Evolutionary conservation across 1,140 invertebrate genomes (phyloP), one percentile per base, ranked within the genome.

Genomic region (Zaprionus ghesquierei): DNA sequence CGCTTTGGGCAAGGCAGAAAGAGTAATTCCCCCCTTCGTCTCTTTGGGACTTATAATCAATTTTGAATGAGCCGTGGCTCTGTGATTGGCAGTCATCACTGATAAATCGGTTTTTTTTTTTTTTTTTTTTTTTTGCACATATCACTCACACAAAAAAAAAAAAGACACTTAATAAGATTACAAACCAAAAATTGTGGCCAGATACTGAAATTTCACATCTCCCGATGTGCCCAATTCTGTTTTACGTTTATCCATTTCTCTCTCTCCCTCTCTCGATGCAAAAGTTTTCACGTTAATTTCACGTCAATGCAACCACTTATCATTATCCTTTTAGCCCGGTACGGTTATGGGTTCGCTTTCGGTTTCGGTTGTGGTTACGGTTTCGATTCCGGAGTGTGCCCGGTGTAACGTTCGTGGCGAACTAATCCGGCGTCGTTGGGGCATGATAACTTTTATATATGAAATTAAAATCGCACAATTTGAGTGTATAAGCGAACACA

Each of bases 401-500:
- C 56, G 54, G 25, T 25, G 27, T 69, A 58, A 38, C 44, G 58
- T 35, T 72, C 58, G 59, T 46, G 56, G 44, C 65, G 49, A 75
- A 86, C 81, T 86, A 78, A 86, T 51, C 65, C 63, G 41, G 41
- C 51, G 50, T 54, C 66, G 59, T 75, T 56, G 61, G 51, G 15
- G 56, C 46, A 54, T 79, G 81, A 81, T 78, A 87, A 85, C 68
- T 72, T 78, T 78, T 85, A 85, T 85, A 85, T 66, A 60, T 44
- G 54, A 15, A 65, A 72, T 66, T 74, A 65, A 62, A 79, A 77
- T 74, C 68, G 56, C 64, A 77, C 56, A 65, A 54, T 12, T 20
- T 18, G 15, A 29, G 31, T 22, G 23, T 10, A 38, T 10, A 15
- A 13, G n/a, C 44, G 22, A 29, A 35, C 49, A 27, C 18, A 62